phyloP scores from a whole-genome alignment of 1,140 invertebrate genomes.

The Drosophila punjabiensis region DNA sequence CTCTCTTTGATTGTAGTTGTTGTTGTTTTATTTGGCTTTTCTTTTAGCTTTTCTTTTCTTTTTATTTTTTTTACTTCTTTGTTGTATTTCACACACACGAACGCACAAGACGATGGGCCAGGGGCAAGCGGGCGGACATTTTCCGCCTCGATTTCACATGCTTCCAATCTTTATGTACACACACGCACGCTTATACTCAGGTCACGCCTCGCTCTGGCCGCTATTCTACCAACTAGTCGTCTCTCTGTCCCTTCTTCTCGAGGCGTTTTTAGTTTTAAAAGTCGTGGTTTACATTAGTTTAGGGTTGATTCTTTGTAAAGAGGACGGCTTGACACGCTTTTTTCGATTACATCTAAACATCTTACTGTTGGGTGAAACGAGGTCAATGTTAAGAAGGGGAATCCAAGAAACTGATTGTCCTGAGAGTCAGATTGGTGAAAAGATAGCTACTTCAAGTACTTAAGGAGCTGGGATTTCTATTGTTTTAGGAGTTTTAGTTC shows the following conservation, averaged over 20 bases:
- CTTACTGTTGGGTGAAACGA: constrained; percentile 36
- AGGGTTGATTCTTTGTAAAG: constrained; percentile 69
- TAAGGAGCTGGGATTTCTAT: neutral
- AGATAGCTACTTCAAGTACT: neutral
- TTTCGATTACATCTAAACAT: constrained; percentile 63
- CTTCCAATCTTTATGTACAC: constrained; percentile 49
- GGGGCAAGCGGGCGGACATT: constrained; percentile 52
- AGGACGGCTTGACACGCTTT: constrained; percentile 81
- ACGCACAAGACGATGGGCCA: constrained; percentile 65
- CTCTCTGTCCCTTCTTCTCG: constrained; percentile 29
- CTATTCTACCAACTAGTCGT: constrained; percentile 47
- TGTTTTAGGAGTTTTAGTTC: neutral
- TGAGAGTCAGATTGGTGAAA: neutral
- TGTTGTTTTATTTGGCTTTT: constrained; percentile 33
- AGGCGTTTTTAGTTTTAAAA: constrained; percentile 47
- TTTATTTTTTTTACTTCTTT: constrained; percentile 21
- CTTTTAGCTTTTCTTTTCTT: constrained; percentile 18
- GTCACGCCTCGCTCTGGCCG: constrained; percentile 44
- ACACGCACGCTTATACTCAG: constrained; percentile 24
- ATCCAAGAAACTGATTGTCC: constrained; percentile 4
- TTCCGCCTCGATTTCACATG: constrained; percentile 52
- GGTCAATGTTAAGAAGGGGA: constrained; percentile 7
- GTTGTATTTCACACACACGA: constrained; percentile 72
- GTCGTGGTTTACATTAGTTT: constrained; percentile 58
- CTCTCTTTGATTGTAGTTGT: constrained; percentile 29